Conservation (phyloP, 1,140 invertebrate genomes). For the Drosophila kurseongensis region DNA sequence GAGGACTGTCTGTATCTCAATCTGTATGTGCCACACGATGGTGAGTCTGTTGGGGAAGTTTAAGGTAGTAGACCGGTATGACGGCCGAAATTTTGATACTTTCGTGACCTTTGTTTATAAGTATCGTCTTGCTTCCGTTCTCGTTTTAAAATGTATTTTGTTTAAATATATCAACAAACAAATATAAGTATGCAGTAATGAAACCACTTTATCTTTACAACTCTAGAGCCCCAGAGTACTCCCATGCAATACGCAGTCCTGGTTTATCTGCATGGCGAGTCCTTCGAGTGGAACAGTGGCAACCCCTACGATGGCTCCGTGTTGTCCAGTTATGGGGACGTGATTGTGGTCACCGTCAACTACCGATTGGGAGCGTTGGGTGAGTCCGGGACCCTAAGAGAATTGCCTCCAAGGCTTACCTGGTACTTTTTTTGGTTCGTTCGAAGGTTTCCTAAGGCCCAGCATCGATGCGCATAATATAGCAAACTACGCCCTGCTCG, state of each 20-base stretch:
- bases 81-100: too few relatives aligned
- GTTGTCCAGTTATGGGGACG: slow-evolving; percentile 93
- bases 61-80: too few relatives aligned
- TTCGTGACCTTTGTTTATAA: too few relatives aligned
- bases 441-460: slow-evolving; percentile 91
- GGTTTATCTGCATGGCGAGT: slow-evolving; percentile 96
- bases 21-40: slow-evolving; percentile 93
- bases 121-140: too few relatives aligned
- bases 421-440: not conserved
- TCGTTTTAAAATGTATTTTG: too few relatives aligned
- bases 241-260: slow-evolving; percentile 89
- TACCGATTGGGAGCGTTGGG: slow-evolving; percentile 96
- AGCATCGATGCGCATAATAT: slow-evolving; percentile 89
- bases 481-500: slow-evolving; percentile 95
- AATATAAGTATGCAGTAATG: too few relatives aligned
- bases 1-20: slow-evolving; percentile 98
- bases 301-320: slow-evolving; percentile 96
- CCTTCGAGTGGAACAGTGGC: slow-evolving; percentile 96
- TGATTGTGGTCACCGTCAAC: slow-evolving; percentile 97
- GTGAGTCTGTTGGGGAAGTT: slow-evolving; percentile 82
- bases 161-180: too few relatives aligned
- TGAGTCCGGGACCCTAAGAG: slow-evolving; percentile 78
- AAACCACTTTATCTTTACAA: not conserved
- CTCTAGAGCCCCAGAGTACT: slow-evolving; percentile 18
- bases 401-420: not conserved